Conservation (phyloP, 2,113 vertebrate species). For the Xenopus borealis region DNA sequence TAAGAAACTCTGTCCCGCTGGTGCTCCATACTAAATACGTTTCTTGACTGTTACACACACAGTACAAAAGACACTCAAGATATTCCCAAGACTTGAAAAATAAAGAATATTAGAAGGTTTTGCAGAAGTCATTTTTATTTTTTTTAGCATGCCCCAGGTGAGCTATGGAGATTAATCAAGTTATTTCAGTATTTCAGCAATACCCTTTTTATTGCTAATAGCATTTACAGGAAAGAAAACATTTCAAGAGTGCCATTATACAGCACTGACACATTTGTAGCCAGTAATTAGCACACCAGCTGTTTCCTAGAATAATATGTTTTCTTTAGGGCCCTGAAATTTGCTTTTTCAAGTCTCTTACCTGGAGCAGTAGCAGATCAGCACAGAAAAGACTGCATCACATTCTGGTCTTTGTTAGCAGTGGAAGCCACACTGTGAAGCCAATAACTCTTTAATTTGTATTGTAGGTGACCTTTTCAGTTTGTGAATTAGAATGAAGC, state of each 20-base stretch:
- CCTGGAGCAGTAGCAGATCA: not conserved
- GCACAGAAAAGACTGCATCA: not conserved
- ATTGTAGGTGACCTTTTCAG: not conserved
- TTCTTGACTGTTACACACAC: no score
- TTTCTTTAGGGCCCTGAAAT: not conserved
- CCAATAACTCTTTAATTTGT: not conserved
- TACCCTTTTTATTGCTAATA: slow-evolving; percentile 6
- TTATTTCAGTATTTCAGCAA: slow-evolving; percentile 24
- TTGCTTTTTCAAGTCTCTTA: not conserved
- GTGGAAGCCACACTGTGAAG: not conserved
- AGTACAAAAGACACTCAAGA: slow-evolving; percentile 40
- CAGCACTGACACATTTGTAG: slow-evolving; percentile 12
- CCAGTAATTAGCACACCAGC: slow-evolving; percentile 22
- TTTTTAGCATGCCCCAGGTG: slow-evolving; percentile 34
- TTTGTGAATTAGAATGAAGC: not conserved
- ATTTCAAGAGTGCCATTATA: slow-evolving; percentile 12
- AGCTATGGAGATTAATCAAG: slow-evolving; percentile 42
- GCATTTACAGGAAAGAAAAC: slow-evolving; percentile 12
- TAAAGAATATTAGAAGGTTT: slow-evolving; percentile 49
- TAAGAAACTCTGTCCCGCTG: no score
- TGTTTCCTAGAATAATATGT: slow-evolving; percentile 19
- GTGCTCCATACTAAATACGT: no score
- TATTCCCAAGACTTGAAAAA: slow-evolving; percentile 43
- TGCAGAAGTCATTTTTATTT: slow-evolving; percentile 49
- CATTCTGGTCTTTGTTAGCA: not conserved